Evolutionary conservation across 2,888 invertebrate genomes (phyloP), one percentile per base, ranked within the genome.

Genomic region (Pristionchus exspectatus): DNA sequence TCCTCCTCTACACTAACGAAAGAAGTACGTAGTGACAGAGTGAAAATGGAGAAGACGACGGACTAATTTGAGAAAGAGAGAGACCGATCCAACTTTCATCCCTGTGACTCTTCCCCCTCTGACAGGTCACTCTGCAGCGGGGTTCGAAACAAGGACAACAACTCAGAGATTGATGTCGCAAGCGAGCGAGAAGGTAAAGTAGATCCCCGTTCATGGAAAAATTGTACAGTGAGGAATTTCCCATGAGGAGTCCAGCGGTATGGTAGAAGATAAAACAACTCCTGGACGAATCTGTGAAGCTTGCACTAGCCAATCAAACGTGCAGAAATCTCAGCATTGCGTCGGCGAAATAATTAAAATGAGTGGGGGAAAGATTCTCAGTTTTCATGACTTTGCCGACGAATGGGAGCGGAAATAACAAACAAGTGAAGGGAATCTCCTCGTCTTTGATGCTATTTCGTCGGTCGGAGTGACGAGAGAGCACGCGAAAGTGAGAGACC

Each of bases 21-120:
- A 81, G 38, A 44, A 81, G 81, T 81, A 50, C 81, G 81, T 81
- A 81, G 81, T 50, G 81, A 81, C 50, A 54, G 27, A 81, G 33
- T 81, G 81, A 81, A 81, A 81, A 81, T 9, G 81, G 81, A 81
- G 81, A 81, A n/a, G 81, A 21, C 44, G 54, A 50, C n/a, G 1
- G n/a, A 12, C 50, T 81, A 81, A 54, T 81, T 81, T 81, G 50
- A 38, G 74, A n/a, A n/a, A 12, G 69, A 30, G 44, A 50, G 24
- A 63, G 24, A 24, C 30, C 74, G 74, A 74, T 74, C 69, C 69
- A 72, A 72, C 69, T 24, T 72, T 24, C 77, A 27, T 27, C 30
- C 30, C 30, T n/a, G 10, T 27, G 21, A 33, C n/a, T 33, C 44
- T 24, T 18, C 18, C 33, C 18, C 33, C 44, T n/a, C 10, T 50